phyloP scores from a whole-genome alignment of 2,888 invertebrate species.

The Hypsopygia costalis region DNA sequence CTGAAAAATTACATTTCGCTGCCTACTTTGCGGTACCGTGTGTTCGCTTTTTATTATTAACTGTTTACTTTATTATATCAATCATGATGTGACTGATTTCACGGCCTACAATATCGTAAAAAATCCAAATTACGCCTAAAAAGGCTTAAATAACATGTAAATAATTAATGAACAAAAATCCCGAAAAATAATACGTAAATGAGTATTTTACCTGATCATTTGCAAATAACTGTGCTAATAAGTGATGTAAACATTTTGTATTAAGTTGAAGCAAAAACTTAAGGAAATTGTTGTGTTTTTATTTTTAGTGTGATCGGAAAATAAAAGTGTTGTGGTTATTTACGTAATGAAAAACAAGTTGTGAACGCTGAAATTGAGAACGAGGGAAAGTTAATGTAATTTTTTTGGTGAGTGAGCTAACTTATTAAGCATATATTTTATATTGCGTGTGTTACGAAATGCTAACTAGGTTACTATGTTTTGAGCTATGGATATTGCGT shows the following conservation, averaged over 20 bases:
- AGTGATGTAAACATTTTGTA: not conserved
- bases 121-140: too few species aligned
- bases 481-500: not conserved
- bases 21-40: conserved; percentile 19
- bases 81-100: conserved; percentile 43
- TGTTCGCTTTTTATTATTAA: conserved; percentile 28
- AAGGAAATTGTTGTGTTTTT: not conserved
- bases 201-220: conserved; percentile 4
- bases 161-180: conserved; percentile 9
- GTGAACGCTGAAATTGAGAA: conserved; percentile 7
- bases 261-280: not conserved
- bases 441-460: conserved; percentile 7
- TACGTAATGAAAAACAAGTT: conserved; percentile 25
- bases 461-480: not conserved
- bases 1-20: conserved; percentile 23
- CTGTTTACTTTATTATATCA: conserved; percentile 37
- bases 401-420: conserved; percentile 27
- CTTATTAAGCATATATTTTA: conserved; percentile 11
- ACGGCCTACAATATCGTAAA: conserved; percentile 21
- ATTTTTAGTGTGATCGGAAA: not conserved
- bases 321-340: conserved; percentile 12
- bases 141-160: conserved; percentile 4
- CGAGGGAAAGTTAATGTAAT: conserved; percentile 21
- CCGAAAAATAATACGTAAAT: not conserved
- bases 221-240: conserved; percentile 2